A percentile compares a stretch with the other conserved stretches of the same genome.
phyloP scores from a whole-genome alignment of 2,113 vertebrate genomes.

The Leptosomus discolor region DNA sequence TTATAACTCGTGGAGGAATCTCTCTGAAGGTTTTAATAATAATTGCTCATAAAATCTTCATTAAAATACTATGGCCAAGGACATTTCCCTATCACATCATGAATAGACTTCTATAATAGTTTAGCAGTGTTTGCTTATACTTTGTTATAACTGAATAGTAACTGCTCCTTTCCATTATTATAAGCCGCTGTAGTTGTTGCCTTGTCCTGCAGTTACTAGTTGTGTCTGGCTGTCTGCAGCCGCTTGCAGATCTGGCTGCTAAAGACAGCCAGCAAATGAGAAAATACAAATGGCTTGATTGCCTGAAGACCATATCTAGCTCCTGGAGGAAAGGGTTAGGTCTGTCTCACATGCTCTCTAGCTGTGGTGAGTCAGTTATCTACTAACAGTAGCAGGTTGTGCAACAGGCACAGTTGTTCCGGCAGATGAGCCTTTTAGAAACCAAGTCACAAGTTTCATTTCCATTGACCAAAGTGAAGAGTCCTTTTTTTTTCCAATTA shows the following conservation, averaged over 20 bases:
- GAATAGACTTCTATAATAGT: not conserved
- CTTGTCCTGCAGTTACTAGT: not conserved
- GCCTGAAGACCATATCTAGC: not conserved
- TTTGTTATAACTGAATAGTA: not conserved
- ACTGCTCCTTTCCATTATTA: not conserved
- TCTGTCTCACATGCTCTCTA: not conserved
- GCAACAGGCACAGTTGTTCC: constrained; percentile 51
- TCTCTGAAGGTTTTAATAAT: not conserved
- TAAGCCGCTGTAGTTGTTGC: not conserved
- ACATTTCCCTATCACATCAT: not conserved
- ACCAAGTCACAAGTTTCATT: constrained; percentile 72
- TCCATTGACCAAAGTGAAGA: constrained; percentile 52
- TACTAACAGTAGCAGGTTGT: constrained; percentile 50
- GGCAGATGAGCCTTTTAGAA: constrained; percentile 56
- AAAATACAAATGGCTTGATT: not conserved
- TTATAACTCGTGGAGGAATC: not conserved
- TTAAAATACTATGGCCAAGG: not conserved
- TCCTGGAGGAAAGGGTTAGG: not conserved
- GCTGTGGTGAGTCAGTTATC: constrained; percentile 39
- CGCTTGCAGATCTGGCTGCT: not conserved
- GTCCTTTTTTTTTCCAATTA: not conserved
- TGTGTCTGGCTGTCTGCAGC: not conserved
- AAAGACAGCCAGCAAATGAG: not conserved
- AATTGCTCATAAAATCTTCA: not conserved
- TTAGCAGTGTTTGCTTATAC: not conserved